Base-by-base conservation (phyloP, 2,888 invertebrate genomes). In the Conchocele bisecta region DNA sequence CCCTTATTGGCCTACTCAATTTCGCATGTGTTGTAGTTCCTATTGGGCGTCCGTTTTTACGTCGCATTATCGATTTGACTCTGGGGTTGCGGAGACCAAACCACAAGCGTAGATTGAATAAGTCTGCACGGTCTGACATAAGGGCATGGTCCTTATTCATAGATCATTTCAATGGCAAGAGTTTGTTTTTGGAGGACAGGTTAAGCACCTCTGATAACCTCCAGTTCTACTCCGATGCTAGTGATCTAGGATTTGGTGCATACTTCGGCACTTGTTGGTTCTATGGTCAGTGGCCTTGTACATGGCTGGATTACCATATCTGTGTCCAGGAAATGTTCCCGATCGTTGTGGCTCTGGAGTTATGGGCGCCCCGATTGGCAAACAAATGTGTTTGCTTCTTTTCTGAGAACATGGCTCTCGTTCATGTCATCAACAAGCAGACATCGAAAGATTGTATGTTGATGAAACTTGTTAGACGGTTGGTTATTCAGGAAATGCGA, bases 271-370 rank as follows among this genome's bases (percentile, higher is more conserved):
- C n/a, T n/a, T n/a, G n/a, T n/a, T n/a, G n/a, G n/a, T n/a, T n/a
- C n/a, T n/a, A n/a, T n/a, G n/a, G n/a, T n/a, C n/a, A n/a, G n/a
- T n/a, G n/a, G n/a, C n/a, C n/a, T n/a, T n/a, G n/a, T n/a, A n/a
- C n/a, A n/a, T n/a, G n/a, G 28, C n/a, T 20, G 15, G 11, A 4
- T 13, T 35, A 37, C 15, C 22, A 63, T 31, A 77, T 74, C 7
- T 58, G 74, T 22, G 58, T 71, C 37, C 71, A 73, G 35, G 74
- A 71, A 31, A 44, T 74, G 5, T 64, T 71, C 13, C 74, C 67
- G 5, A 74, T 74, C 29, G 60, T 68, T 3, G 13, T 78, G 11
- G 56, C 78, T 7, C 28, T 78, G 15, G 66, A 78, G 54, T 33
- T 69, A 4, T 69, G 69, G 74, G 65, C 60, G 3, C 6, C 24